Evolutionary conservation across 2,888 invertebrate species (phyloP).

Genomic region (Caenorhabditis macrosperma): DNA sequence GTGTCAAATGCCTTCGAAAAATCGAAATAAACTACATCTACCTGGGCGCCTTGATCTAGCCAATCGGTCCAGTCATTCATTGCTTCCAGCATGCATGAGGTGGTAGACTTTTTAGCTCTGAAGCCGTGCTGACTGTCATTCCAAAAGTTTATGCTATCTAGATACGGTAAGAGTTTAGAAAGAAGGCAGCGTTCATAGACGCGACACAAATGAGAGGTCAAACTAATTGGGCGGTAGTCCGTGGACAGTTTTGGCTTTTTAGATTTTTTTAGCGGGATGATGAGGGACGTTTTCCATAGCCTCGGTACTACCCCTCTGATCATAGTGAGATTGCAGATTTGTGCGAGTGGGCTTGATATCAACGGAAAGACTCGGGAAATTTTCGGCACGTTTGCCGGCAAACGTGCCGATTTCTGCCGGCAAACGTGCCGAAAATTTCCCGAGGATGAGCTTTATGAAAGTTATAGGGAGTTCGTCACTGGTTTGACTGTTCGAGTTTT

Average conservation of each 20-base stretch:
- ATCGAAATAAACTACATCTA: slow-evolving; percentile 29
- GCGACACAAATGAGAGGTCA: slow-evolving; percentile 21
- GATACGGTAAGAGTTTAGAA: neutral
- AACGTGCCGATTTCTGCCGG: too few species aligned
- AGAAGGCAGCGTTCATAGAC: slow-evolving; percentile 16
- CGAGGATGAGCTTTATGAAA: slow-evolving; percentile 7
- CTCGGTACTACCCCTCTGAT: neutral
- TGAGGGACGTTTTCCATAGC: slow-evolving; percentile 1
- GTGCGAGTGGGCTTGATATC: neutral
- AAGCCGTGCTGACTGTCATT: slow-evolving; percentile 19
- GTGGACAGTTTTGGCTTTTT: neutral
- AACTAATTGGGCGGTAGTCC: slow-evolving; percentile 14
- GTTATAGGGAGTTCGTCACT: slow-evolving; percentile 14
- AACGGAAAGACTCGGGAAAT: too few species aligned
- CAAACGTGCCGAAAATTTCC: too few species aligned
- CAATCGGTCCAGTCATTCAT: slow-evolving; percentile 18
- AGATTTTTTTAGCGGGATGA: slow-evolving; percentile 1
- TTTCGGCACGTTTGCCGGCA: too few species aligned
- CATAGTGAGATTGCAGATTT: slow-evolving; percentile 25
- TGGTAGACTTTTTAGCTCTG: neutral
- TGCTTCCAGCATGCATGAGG: slow-evolving; percentile 4
- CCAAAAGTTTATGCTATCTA: slow-evolving; percentile 4
- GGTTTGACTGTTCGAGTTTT: slow-evolving; percentile 1
- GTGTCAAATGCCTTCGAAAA: slow-evolving; percentile 31
- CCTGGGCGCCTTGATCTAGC: slow-evolving; percentile 11